Conservation (phyloP, 2,113 vertebrate genomes). For the Hypomesus transpacificus region DNA sequence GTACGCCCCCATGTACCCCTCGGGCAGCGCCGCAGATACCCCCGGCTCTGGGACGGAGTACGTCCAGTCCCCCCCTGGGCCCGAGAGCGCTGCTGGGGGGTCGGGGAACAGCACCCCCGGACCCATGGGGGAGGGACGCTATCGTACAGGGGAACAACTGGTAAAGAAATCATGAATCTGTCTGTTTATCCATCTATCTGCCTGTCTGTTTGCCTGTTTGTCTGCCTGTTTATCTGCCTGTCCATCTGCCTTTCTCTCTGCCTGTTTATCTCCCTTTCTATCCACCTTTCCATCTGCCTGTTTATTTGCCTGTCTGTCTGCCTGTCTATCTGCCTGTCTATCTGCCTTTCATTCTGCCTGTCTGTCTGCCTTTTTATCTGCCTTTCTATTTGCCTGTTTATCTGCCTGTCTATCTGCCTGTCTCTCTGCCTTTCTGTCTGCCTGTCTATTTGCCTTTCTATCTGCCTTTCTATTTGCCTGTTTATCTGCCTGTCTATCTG, state of each 20-base stretch:
- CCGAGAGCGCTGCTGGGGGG: conserved; percentile 67
- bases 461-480: too few species aligned
- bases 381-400: background rate
- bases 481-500: too few species aligned
- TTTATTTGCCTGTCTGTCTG: too few species aligned
- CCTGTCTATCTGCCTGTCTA: background rate
- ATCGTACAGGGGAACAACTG: conserved; percentile 72
- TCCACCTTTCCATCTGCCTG: background rate
- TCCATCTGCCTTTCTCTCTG: too few species aligned
- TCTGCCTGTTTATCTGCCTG: background rate
- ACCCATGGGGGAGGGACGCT: conserved; percentile 53
- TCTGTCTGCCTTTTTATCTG: too few species aligned
- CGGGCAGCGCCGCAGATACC: conserved; percentile 78
- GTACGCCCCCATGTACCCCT: conserved; percentile 84
- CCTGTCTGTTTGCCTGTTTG: too few species aligned
- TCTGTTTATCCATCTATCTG: background rate
- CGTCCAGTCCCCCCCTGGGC: conserved; percentile 70
- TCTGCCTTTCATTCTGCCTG: too few species aligned
- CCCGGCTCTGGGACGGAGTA: conserved; percentile 78
- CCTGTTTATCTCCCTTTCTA: background rate
- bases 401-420: too few species aligned
- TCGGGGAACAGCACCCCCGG: conserved; percentile 52
- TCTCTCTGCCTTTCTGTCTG: too few species aligned
- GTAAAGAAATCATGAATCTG: conserved; percentile 38
- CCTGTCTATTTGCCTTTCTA: too few species aligned